Percentiles rank a stretch among this genome's conserved stretches.
Evolutionary conservation across 2,797 vertebrate genomes (phyloP).

Genomic region (Numenius phaeopus): DNA sequence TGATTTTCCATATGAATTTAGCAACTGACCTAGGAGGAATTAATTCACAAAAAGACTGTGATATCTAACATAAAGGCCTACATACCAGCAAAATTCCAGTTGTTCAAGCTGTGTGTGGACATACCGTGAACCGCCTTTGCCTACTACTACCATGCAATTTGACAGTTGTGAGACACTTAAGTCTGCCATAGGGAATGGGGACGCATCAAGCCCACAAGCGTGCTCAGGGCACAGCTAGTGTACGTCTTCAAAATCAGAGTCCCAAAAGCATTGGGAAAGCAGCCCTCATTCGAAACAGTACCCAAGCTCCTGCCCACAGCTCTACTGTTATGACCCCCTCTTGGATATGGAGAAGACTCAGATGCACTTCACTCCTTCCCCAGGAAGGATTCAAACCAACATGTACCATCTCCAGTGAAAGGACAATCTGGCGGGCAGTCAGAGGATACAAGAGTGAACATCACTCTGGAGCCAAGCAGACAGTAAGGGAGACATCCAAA

Average conservation of each 20-base stretch:
- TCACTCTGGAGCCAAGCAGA: background rate
- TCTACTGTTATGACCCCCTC: background rate
- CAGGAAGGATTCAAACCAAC: background rate
- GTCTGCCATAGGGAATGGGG: accelerated
- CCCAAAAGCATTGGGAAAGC: background rate
- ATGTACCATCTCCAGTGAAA: background rate
- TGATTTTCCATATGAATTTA: background rate
- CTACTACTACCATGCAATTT: background rate
- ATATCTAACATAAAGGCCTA: background rate
- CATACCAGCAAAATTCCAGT: background rate
- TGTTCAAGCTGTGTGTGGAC: background rate
- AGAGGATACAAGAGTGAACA: background rate
- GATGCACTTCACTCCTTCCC: background rate
- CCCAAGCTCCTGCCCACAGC: background rate
- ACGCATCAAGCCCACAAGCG: background rate
- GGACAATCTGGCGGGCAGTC: background rate
- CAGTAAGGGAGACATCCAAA: background rate
- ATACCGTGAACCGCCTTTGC: background rate
- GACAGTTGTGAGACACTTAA: background rate
- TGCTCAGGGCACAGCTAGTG: background rate
- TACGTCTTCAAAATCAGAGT: background rate
- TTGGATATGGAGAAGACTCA: background rate
- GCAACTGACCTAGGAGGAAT: background rate
- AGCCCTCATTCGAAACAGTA: background rate
- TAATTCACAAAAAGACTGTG: background rate